Conservation (phyloP, 1,140 invertebrate genomes). For the Procambarus clarkii region DNA sequence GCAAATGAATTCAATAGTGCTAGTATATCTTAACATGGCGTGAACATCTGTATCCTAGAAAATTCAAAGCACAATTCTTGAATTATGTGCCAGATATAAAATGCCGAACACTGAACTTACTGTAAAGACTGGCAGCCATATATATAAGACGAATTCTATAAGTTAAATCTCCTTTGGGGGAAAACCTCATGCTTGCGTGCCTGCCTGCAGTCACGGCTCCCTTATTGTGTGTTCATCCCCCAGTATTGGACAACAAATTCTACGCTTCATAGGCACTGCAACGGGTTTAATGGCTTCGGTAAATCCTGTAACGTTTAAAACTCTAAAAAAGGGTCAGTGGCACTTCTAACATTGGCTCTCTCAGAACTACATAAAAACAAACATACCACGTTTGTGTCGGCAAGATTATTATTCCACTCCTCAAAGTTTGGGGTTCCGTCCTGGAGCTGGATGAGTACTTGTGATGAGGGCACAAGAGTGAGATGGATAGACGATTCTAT, state of each 20-base stretch:
- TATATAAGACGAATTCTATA: background rate
- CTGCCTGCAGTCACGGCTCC: background rate
- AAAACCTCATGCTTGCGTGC: too few relatives aligned
- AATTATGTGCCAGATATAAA: background rate
- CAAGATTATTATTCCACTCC: background rate
- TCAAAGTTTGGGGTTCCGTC: background rate
- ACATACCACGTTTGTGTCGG: background rate
- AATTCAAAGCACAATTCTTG: background rate
- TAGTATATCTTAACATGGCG: background rate
- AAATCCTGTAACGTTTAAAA: background rate
- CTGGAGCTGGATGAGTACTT: background rate
- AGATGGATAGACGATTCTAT: background rate
- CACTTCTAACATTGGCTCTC: too few relatives aligned
- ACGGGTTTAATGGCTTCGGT: background rate
- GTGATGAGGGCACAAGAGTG: background rate
- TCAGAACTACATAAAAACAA: too few relatives aligned
- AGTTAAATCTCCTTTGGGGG: background rate
- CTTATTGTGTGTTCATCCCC: background rate
- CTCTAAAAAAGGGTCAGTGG: background rate
- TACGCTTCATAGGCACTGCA: background rate
- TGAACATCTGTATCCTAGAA: background rate
- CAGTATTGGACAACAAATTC: conserved; percentile 6
- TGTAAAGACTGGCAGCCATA: background rate
- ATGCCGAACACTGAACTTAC: background rate
- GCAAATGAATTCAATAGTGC: too few relatives aligned